A percentile compares a stretch with the other conserved stretches of the same genome.
Conservation (phyloP, 2,113 vertebrate genomes). For the Esox niger region DNA sequence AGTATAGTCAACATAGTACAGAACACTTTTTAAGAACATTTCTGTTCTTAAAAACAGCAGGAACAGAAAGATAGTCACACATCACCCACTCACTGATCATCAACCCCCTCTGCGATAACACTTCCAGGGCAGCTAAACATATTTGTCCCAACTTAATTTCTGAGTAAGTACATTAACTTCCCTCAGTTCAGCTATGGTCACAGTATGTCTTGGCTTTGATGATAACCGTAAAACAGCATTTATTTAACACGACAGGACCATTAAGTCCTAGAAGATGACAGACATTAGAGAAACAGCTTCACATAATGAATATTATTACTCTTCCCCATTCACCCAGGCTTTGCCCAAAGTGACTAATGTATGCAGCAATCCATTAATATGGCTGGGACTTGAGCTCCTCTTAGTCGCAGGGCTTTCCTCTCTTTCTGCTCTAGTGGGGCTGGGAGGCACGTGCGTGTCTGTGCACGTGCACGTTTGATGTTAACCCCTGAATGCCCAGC, state of each 20-base stretch:
- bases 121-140: neutral
- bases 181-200: neutral
- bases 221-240: conserved; percentile 32
- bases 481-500: conserved; percentile 16
- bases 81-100: conserved; percentile 8
- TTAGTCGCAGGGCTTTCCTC: neutral
- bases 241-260: conserved; percentile 32
- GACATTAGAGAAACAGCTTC: conserved; percentile 34
- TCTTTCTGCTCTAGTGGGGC: conserved; percentile 2
- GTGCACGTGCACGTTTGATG: neutral
- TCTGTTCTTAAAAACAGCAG: no score
- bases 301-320: conserved; percentile 42
- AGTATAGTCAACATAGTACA: neutral
- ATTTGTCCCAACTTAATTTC: neutral
- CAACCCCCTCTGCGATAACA: neutral
- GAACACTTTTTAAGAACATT: no score
- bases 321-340: conserved; percentile 27
- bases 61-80: conserved; percentile 4
- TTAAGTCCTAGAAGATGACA: conserved; percentile 36
- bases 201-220: conserved; percentile 25
- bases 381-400: neutral
- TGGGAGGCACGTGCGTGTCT: conserved; percentile 3
- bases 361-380: conserved; percentile 38
- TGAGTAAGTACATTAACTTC: conserved; percentile 21
- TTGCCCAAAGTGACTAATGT: conserved; percentile 43